Evolutionary conservation across 2,888 invertebrate species (phyloP).

Genomic region (Willowsia nigromaculata): DNA sequence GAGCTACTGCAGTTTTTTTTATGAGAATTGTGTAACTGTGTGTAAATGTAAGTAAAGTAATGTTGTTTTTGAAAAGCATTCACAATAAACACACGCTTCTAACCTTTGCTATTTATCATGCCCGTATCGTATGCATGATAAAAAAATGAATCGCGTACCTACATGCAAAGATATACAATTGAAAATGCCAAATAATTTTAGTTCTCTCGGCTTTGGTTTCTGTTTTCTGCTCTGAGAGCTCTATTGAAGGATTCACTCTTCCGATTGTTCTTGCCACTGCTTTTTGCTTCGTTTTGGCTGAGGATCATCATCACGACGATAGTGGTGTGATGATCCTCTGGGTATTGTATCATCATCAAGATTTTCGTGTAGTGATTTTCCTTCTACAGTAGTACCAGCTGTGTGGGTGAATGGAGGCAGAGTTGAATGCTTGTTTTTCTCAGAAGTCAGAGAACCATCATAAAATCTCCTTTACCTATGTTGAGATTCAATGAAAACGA

Average conservation of each 20-base stretch:
- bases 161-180: neutral
- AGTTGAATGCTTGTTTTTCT: slow-evolving; percentile 49
- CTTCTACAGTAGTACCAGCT: slow-evolving; percentile 63
- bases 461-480: neutral
- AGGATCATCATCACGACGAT: neutral
- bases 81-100: neutral
- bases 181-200: neutral
- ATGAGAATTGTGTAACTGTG: neutral
- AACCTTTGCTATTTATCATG: slow-evolving; percentile 32
- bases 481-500: neutral
- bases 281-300: neutral
- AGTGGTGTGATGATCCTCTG: neutral
- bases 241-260: neutral
- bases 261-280: neutral
- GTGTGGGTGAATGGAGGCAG: slow-evolving; percentile 65
- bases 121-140: neutral
- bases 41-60: neutral
- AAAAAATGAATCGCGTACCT: no score
- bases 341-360: neutral
- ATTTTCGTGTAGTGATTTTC: slow-evolving; percentile 58
- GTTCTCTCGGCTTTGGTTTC: neutral
- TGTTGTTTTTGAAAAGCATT: neutral
- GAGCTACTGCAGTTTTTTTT: slow-evolving; percentile 8
- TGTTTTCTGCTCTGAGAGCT: slow-evolving; percentile 28
- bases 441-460: neutral